Percentiles rank a stretch among this genome's conserved stretches.
phyloP scores from a whole-genome alignment of 2,888 invertebrate species.

The Nemapogon koenigi region DNA sequence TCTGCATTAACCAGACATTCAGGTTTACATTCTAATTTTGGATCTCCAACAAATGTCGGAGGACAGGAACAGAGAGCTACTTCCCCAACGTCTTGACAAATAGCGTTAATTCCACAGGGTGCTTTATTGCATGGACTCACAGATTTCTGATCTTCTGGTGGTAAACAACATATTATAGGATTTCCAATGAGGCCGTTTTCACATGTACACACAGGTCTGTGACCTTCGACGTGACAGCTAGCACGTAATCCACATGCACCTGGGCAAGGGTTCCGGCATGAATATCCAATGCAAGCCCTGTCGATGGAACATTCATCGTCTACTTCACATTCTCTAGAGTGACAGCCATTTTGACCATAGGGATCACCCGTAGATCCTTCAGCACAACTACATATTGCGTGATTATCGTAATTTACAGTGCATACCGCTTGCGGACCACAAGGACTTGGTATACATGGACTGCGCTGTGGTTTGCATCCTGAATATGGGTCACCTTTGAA shows the following conservation, averaged over 20 bases:
- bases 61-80: slow-evolving; percentile 80
- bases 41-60: slow-evolving; percentile 79
- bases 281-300: slow-evolving; percentile 80
- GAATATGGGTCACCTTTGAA: slow-evolving; percentile 81
- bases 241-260: slow-evolving; percentile 81
- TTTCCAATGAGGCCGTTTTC: slow-evolving; percentile 76
- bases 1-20: slow-evolving; percentile 86
- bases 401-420: slow-evolving; percentile 69
- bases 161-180: slow-evolving; percentile 76
- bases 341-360: slow-evolving; percentile 73
- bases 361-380: slow-evolving; percentile 81
- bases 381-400: slow-evolving; percentile 75
- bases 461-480: slow-evolving; percentile 74
- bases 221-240: slow-evolving; percentile 75
- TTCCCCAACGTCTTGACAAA: slow-evolving; percentile 74
- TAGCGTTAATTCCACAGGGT: slow-evolving; percentile 81
- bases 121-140: slow-evolving; percentile 75
- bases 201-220: slow-evolving; percentile 82
- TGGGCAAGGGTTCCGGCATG: slow-evolving; percentile 82
- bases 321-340: slow-evolving; percentile 79
- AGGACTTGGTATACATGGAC: slow-evolving; percentile 79
- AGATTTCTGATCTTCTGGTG: slow-evolving; percentile 57
- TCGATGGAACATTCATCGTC: slow-evolving; percentile 78
- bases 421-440: slow-evolving; percentile 83
- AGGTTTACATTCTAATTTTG: slow-evolving; percentile 75